Evolutionary conservation across 2,888 invertebrate species (phyloP).

Genomic region (Icerya purchasi): DNA sequence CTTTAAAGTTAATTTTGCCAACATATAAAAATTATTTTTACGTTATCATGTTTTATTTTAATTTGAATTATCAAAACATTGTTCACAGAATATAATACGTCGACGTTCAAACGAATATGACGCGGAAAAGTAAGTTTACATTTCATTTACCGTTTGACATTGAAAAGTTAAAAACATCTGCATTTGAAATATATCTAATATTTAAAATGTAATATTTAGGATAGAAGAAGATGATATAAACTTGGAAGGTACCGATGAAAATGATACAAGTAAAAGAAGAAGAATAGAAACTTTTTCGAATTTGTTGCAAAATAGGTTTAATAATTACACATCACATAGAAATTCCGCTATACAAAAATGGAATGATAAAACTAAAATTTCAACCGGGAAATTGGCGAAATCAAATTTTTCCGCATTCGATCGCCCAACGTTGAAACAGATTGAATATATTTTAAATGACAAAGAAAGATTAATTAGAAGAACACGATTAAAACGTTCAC

Average conservation of each 20-base stretch:
- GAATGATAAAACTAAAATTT: slow-evolving; percentile 75
- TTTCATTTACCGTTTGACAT: neutral
- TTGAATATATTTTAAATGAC: slow-evolving; percentile 63
- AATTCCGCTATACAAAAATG: slow-evolving; percentile 73
- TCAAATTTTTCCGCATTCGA: slow-evolving; percentile 36
- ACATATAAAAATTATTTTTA: neutral
- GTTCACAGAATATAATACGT: neutral
- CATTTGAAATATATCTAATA: neutral
- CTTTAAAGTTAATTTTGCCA: neutral
- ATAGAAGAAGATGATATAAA: slow-evolving; percentile 2
- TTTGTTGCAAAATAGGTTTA: slow-evolving; percentile 34
- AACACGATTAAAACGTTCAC: slow-evolving; percentile 56
- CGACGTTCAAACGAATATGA: neutral
- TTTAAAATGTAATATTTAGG: neutral
- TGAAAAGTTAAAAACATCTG: neutral
- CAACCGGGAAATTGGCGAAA: slow-evolving; percentile 38
- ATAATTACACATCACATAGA: slow-evolving; percentile 42
- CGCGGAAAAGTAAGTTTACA: neutral
- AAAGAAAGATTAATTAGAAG: slow-evolving; percentile 49
- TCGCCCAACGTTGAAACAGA: slow-evolving; percentile 44
- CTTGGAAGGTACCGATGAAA: slow-evolving; percentile 13
- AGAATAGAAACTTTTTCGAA: slow-evolving; percentile 37
- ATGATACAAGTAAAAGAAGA: slow-evolving; percentile 14
- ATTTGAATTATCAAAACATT: too few relatives aligned
- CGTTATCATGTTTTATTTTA: too few relatives aligned